Evolutionary conservation across 92 coral and sea anemone genomes (phyloP).

Genomic region (Galaxea fascicularis): DNA sequence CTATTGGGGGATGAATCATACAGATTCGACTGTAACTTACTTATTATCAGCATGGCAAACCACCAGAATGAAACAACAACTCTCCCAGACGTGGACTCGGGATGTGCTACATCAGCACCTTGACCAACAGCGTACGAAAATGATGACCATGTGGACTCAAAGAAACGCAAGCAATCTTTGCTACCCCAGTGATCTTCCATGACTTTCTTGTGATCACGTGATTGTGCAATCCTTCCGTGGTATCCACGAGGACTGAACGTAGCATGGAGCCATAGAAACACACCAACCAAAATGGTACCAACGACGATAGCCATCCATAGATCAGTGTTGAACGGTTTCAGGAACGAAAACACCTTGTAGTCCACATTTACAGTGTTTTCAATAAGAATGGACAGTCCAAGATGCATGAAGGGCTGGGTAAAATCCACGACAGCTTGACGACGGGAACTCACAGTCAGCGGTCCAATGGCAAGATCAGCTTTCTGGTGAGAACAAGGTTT

Average conservation of each 20-base stretch:
- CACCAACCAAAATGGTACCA: conserved; percentile 50
- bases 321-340: conserved; percentile 58
- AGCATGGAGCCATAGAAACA: conserved; percentile 51
- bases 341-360: conserved; percentile 63
- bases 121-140: conserved; percentile 59
- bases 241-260: conserved; percentile 71
- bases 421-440: conserved; percentile 75
- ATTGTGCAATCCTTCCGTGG: conserved; percentile 58
- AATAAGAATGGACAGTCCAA: conserved; percentile 69
- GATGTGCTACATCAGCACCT: conserved; percentile 64
- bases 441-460: conserved; percentile 65
- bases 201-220: conserved; percentile 19
- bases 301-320: conserved; percentile 66
- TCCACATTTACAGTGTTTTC: conserved; percentile 52
- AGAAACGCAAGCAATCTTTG: conserved; percentile 28
- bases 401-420: conserved; percentile 71
- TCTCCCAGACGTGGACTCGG: conserved; percentile 56
- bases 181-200: conserved; percentile 36
- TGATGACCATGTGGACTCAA: conserved; percentile 54
- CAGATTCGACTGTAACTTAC: conserved; percentile 39
- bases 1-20: too few species aligned
- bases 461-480: conserved; percentile 71
- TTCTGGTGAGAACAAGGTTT: conserved; percentile 36
- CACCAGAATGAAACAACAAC: conserved; percentile 69
- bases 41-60: conserved; percentile 63